A percentile compares a stretch with the other conserved stretches of the same genome.
These are phyloP conservation scores for Julus scanicus DNA, from an alignment of 2,888 invertebrate species.

Conservation along the genomic window DNA sequence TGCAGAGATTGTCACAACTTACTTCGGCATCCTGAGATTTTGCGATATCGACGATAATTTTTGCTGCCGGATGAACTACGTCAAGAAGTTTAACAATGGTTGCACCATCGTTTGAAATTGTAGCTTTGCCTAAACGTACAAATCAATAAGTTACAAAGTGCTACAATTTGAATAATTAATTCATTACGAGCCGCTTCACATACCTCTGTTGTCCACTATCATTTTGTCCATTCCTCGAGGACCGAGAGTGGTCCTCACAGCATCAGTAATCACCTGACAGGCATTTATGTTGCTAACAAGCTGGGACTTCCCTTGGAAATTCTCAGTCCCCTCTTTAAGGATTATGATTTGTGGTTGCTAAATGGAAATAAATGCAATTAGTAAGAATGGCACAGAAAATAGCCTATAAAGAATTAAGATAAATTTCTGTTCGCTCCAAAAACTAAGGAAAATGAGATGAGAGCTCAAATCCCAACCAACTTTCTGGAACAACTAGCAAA, in stretches of 20 bases:
- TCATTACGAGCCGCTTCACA: neutral
- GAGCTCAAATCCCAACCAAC: neutral
- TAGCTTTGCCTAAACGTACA: conserved; percentile 75
- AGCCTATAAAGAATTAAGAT: neutral
- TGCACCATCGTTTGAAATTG: conserved; percentile 99
- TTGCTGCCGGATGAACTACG: conserved; percentile 97
- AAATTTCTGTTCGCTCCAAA: neutral
- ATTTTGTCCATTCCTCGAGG: conserved; percentile 99
- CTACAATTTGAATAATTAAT: too few species aligned
- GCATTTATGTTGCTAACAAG: conserved; percentile 97
- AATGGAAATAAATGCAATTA: neutral
- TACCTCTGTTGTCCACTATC: conserved; percentile 86
- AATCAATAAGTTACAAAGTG: neutral
- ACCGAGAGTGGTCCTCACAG: conserved; percentile 96
- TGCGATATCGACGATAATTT: conserved; percentile 97
- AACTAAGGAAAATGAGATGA: neutral
- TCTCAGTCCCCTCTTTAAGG: conserved; percentile 97
- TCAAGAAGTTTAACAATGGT: conserved; percentile 98
- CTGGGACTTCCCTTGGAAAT: conserved; percentile 94
- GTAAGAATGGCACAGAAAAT: neutral
- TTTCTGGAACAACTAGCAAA: neutral
- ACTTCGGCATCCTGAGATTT: conserved; percentile 99
- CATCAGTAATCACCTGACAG: conserved; percentile 93
- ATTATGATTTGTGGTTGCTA: conserved; percentile 97
- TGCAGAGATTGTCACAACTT: neutral